Evolutionary conservation across 2,113 vertebrate species (phyloP).

Genomic region (Nannobrachium achirus): DNA sequence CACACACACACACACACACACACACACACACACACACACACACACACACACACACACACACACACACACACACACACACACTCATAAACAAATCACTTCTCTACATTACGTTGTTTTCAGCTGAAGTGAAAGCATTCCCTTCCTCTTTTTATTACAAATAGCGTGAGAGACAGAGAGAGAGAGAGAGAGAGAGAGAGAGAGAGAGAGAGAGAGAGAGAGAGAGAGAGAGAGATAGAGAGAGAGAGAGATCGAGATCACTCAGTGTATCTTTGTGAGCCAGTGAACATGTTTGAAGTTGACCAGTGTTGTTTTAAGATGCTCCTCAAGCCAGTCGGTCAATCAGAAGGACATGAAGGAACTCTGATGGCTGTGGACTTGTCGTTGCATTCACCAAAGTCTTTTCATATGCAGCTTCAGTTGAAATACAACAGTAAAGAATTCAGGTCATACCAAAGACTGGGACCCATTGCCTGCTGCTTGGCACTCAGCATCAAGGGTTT

Average conservation of each 20-base stretch:
- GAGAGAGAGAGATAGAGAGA: neutral
- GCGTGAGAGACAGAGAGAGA: neutral
- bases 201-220: neutral
- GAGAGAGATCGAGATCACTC: neutral
- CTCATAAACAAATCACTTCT: conserved; percentile 10
- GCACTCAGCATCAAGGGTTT: too few relatives aligned
- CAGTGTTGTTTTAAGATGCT: too few relatives aligned
- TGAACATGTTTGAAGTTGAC: too few relatives aligned
- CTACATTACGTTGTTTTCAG: conserved; percentile 30
- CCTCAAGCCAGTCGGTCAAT: too few relatives aligned
- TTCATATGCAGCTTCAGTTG: too few relatives aligned
- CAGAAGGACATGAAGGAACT: too few relatives aligned
- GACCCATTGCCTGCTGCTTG: too few relatives aligned
- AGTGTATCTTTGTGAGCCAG: too few relatives aligned
- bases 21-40: conserved; percentile 3
- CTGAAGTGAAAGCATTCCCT: conserved; percentile 37
- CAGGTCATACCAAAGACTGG: too few relatives aligned
- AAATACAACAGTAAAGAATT: too few relatives aligned
- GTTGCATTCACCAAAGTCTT: too few relatives aligned
- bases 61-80: conserved; percentile 22
- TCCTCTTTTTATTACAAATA: conserved; percentile 43
- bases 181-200: neutral
- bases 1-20: conserved; percentile 1
- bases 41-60: conserved; percentile 1
- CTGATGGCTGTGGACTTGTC: too few relatives aligned